Percentiles rank a stretch among this genome's conserved stretches.
phyloP scores from a whole-genome alignment of 1,140 invertebrate genomes.

The Drosophila persimilis region DNA sequence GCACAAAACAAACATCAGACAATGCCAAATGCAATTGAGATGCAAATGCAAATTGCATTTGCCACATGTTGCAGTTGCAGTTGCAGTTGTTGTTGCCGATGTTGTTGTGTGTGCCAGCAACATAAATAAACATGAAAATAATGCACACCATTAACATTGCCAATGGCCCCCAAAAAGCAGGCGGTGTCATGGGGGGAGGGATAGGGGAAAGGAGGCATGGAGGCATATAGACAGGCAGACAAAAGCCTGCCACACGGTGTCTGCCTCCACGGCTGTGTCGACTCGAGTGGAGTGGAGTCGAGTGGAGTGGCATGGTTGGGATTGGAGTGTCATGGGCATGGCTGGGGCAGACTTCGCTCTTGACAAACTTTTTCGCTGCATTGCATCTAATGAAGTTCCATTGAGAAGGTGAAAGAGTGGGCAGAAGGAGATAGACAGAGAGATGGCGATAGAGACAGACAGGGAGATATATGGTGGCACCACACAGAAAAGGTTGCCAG shows the following conservation, averaged over 20 bases:
- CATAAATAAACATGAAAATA: constrained; percentile 80
- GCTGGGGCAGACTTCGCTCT: constrained; percentile 52
- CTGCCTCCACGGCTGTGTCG: not conserved
- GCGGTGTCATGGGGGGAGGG: not conserved
- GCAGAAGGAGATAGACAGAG: not conserved
- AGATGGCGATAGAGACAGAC: not conserved
- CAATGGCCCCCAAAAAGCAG: constrained; percentile 73
- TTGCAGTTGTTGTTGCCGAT: constrained; percentile 9
- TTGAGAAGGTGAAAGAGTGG: constrained; percentile 16
- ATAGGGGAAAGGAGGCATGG: not conserved
- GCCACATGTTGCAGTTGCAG: constrained; percentile 61
- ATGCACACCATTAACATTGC: constrained; percentile 79
- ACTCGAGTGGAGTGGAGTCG: not conserved
- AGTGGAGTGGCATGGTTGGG: not conserved
- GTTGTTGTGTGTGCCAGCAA: constrained; percentile 54
- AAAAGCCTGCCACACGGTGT: constrained; percentile 22
- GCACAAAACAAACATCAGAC: constrained; percentile 68
- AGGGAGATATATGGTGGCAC: constrained; percentile 12
- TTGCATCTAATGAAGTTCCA: constrained; percentile 72
- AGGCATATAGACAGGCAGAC: constrained; percentile 51
- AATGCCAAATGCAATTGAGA: constrained; percentile 76
- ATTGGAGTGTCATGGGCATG: constrained; percentile 65
- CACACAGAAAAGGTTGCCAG: constrained; percentile 11
- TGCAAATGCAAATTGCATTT: constrained; percentile 76
- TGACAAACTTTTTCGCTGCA: constrained; percentile 62